Evolutionary conservation across 2,113 vertebrate genomes (phyloP), one percentile per base, ranked within the genome.

Genomic region (Datnioides undecimradiatus): DNA sequence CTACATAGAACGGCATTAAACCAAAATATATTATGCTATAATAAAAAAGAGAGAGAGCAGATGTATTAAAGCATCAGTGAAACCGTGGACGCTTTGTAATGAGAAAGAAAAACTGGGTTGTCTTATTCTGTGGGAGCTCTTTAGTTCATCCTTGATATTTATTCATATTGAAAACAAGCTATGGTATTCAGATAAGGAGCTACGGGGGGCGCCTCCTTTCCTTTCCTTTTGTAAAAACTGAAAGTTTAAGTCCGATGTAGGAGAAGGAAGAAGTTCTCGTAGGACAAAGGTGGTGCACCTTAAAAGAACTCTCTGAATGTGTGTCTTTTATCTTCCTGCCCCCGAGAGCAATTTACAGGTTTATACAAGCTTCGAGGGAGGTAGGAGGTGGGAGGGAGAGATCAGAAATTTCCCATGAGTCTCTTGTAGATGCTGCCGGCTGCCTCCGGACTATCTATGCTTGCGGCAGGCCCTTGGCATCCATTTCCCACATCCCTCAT

Each of bases 311-410:
- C 48, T 73, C 29, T 71, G 80, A 76, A 73, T 77, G 62, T 67
- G 31, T 80, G 31, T 80, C 38, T 62, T 83, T 80, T 68, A 79
- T 87, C 76, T 57, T 9, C 6, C 38, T 54, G 54, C 88, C 82
- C 72, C 3, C 8, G 88, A 87, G 89, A 88, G 87, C 83, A 89
- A 91, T 90, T 88, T 91, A 48, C 79, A 52, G 51, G 79, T 73
- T 68, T 79, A 58, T 81, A 43, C 31, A 74, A 81, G 65, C 70
- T 38, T n/a, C n/a, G n/a, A n/a, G n/a, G 73, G 73, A 69, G 78
- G 54, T 82, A 87, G 66, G 67, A 69, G 82, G 73, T 73, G 69
- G 73, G 80, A 52, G 73, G 60, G 23, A 68, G 72, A 62, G 46
- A 86, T 90, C 76, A 76, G 45, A 87, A 82, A 55, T 79, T 8